Evolutionary conservation across 2,113 vertebrate genomes (phyloP), one percentile per base, ranked within the genome.

Genomic region (Rhinopithecus roxellana): DNA sequence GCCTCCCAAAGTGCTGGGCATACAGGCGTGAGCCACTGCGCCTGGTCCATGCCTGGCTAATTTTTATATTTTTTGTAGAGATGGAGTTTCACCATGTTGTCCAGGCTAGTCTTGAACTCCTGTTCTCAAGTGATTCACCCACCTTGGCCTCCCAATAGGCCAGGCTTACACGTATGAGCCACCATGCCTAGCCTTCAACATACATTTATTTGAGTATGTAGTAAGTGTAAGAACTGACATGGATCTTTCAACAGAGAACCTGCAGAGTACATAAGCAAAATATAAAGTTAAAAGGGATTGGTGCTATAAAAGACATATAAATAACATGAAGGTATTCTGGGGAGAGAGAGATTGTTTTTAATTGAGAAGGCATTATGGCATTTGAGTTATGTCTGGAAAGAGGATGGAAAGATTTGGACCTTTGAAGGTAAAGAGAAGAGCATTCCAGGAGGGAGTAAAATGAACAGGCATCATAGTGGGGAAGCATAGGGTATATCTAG

Each of bases 331-430:
- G 80, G 22, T 93, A 59, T 94, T 97, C n/a, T 18, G 48, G 35
- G 69, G 22, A 50, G 70, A 92, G 16, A 70, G 55, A 84, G 70
- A 93, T 57, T 48, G 27, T 89, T 96, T 93, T 92, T 35, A 87
- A 8, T 77, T 86, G 25, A 14, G 75, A 79, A 87, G 43, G 38
- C 50, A 61, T 92, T 94, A 38, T 23, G 50, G 43, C 57, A 48
- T 94, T 92, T 94, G 67, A 92, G 25, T 30, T 75, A 30, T 75
- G 22, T 79, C 89, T 90, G 92, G 45, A 90, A 93, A 93, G 27
- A 48, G 25, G 55, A 20, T 93, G 27, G 87, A 40, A 93, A 78
- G 20, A 40, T 89, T 81, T 93, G 17, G 88, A 92, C 17, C 80
- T 97, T 77, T 64, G 67, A 85, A 6, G 27, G 11, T 85, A 92